phyloP scores from a whole-genome alignment of 2,113 vertebrate genomes.

The Heterocephalus glaber region DNA sequence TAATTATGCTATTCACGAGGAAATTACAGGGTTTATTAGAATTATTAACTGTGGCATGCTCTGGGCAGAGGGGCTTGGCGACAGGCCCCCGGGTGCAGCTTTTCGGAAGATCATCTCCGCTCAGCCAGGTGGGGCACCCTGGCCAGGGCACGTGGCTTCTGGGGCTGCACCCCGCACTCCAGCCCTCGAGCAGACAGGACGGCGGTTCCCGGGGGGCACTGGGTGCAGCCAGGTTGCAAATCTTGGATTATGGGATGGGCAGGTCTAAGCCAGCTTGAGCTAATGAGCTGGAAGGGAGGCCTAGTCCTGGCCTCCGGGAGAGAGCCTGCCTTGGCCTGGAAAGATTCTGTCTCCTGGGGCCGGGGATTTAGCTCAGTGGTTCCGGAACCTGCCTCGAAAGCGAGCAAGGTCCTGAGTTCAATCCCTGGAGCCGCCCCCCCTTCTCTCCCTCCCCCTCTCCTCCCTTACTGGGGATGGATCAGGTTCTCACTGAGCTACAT shows the following conservation, averaged over 20 bases:
- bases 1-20: constrained; percentile 62
- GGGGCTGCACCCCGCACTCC: not conserved
- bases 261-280: not conserved
- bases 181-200: not conserved
- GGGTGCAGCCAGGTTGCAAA: not conserved
- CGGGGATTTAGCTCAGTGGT: too few species aligned
- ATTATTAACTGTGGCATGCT: not conserved
- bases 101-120: not conserved
- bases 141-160: not conserved
- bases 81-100: not conserved
- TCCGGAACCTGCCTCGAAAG: not conserved
- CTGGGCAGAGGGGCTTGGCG: not conserved
- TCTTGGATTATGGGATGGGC: not conserved
- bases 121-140: not conserved
- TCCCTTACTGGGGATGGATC: not conserved
- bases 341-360: not conserved
- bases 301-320: not conserved
- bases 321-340: not conserved
- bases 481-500: not conserved
- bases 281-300: not conserved
- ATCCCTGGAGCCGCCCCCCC: too few species aligned
- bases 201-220: not conserved
- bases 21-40: constrained; percentile 71
- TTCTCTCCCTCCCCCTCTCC: not conserved
- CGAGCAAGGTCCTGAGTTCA: not conserved